These are phyloP conservation scores for Lepidochrysops patricia DNA, from an alignment of 2,888 invertebrate genomes.

Conservation along the genomic window DNA sequence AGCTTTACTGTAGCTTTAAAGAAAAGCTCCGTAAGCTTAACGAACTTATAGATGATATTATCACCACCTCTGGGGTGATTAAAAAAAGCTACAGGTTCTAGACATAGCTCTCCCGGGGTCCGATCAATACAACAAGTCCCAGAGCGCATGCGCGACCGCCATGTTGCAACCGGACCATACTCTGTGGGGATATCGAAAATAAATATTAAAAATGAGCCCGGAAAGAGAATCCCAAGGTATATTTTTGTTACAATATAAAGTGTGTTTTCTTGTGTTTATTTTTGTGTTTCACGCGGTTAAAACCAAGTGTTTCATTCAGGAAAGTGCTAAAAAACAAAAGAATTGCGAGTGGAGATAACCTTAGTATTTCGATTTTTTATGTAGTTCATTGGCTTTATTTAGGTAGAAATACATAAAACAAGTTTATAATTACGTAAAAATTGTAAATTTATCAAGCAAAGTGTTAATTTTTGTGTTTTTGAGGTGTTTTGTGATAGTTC, in stretches of 20 bases:
- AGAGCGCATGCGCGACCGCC: constrained; percentile 39
- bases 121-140: constrained; percentile 49
- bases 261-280: constrained; percentile 3
- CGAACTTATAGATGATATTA: too few species aligned
- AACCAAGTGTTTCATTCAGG: background rate
- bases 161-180: constrained; percentile 34
- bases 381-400: background rate
- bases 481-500: background rate
- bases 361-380: background rate
- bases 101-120: constrained; percentile 34
- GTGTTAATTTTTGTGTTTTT: background rate
- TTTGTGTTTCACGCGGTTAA: background rate
- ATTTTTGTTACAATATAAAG: constrained; percentile 19
- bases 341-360: background rate
- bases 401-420: background rate
- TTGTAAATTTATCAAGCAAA: background rate
- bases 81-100: constrained; percentile 17
- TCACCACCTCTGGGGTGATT: too few species aligned
- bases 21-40: background rate
- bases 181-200: constrained; percentile 31
- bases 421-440: background rate
- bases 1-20: background rate
- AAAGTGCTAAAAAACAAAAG: background rate
- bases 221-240: constrained; percentile 53
- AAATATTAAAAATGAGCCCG: constrained; percentile 41